phyloP scores from a whole-genome alignment of 1,140 invertebrate genomes.

The Batillaria attramentaria region DNA sequence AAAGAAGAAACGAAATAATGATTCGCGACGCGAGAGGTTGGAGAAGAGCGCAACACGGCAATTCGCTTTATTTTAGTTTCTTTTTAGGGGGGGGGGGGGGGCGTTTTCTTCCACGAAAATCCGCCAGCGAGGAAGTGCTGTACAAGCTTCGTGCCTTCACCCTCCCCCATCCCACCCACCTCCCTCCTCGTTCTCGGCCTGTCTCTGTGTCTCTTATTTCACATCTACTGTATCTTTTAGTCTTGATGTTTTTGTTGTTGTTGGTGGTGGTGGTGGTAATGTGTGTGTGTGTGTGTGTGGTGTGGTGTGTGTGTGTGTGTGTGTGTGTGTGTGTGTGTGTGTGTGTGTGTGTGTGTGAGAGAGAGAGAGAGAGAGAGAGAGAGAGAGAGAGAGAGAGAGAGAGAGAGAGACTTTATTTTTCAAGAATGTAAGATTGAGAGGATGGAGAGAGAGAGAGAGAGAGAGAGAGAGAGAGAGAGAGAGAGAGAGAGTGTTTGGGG shows the following conservation, averaged over 20 bases:
- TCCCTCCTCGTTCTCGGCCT: too few relatives aligned
- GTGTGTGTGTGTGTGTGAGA: neutral
- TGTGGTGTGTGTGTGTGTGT: neutral
- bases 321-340: neutral
- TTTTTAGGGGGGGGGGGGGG: too few relatives aligned
- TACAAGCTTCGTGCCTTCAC: too few relatives aligned
- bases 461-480: neutral
- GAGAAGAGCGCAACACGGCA: too few relatives aligned
- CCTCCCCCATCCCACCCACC: too few relatives aligned
- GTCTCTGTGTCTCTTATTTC: too few relatives aligned
- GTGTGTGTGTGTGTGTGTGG: too few relatives aligned
- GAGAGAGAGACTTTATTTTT: neutral
- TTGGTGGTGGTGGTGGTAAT: neutral
- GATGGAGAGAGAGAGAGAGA: neutral
- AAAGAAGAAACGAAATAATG: too few relatives aligned
- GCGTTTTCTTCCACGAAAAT: neutral
- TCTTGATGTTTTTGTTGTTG: too few relatives aligned
- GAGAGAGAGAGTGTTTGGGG: neutral
- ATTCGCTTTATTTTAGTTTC: too few relatives aligned
- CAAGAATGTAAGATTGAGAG: neutral
- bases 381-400: conserved; percentile 2
- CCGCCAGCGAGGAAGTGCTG: neutral
- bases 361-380: conserved; percentile 2
- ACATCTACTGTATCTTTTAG: too few relatives aligned
- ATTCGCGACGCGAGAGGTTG: too few relatives aligned